Base-by-base conservation (phyloP, 2,797 vertebrate species). In the Xyrichtys novacula region DNA sequence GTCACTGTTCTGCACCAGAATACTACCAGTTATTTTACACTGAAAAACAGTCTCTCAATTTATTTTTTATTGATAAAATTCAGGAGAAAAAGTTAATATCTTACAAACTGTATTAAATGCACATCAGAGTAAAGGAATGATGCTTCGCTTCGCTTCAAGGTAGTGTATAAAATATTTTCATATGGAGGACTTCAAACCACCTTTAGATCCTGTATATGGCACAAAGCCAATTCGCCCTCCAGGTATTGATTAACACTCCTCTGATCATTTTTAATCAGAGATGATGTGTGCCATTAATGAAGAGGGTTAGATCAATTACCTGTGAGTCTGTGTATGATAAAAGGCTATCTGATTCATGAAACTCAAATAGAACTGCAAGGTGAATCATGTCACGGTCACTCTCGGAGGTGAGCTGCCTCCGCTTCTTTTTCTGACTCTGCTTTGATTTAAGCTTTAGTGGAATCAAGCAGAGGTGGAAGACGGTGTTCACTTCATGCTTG, bases 251-350 rank as follows among this genome's bases (percentile, higher is more conserved):
- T 52, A 32, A 39, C 12, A 22, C 26, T 53, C 25, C 12, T 65
- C 52, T 46, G 25, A 65, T 31, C 31, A 40, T 34, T 26, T 43
- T 16, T 29, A 42, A 20, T 34, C 9, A 7, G 6, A 29, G 25
- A 64, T 44, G 39, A 42, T 42, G 42, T 23, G 34, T 59, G 50
- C 43, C 57, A 49, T 49, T 42, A 42, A 36, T 36, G 38, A 42
- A n/a, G 43, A 55, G n/a, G 48, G 26, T 19, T 40, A 32, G 14
- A 48, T 34, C 25, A 26, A 40, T 47, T 4, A 23, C 12, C 32
- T 16, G 5, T 11, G 1, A 15, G 23, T 46, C 44, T 46, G 23
- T 46, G 14, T 36, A 15, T 53, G 23, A 47, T 44, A 12, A 61
- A 28, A 5, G 7, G 15, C 6, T 47, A 2, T 52, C 23, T 44